These are phyloP conservation scores for Cervus canadensis DNA, from an alignment of 2,113 vertebrate species.

Conservation along the genomic window DNA sequence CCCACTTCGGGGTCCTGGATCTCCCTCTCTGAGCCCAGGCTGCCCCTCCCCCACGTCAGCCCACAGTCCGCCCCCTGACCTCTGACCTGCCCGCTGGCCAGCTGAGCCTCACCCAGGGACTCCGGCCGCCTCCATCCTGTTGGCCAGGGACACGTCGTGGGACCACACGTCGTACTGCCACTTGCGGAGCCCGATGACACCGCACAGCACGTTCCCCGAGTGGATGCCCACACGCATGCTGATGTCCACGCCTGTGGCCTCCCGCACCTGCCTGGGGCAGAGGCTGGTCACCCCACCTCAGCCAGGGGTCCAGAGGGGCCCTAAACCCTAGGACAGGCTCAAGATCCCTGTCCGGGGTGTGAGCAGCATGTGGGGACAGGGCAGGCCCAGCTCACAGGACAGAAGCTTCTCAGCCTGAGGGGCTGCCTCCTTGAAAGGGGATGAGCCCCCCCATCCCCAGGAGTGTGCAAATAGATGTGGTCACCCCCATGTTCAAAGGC, in stretches of 20 bases:
- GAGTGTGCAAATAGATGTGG: background rate
- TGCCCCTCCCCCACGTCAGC: background rate
- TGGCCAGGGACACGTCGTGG: constrained; percentile 96
- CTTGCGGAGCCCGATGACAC: constrained; percentile 96
- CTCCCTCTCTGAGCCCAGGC: constrained; percentile 86
- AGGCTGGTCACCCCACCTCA: background rate
- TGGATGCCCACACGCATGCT: constrained; percentile 98
- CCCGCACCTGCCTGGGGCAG: constrained; percentile 89
- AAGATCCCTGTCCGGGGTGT: rapidly evolving
- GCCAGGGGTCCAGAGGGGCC: background rate
- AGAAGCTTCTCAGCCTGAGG: background rate
- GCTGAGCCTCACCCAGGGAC: constrained; percentile 89
- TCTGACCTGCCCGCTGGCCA: constrained; percentile 72
- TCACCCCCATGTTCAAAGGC: background rate
- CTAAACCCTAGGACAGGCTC: background rate
- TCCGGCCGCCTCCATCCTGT: constrained; percentile 98
- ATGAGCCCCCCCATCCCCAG: background rate
- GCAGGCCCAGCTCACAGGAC: background rate
- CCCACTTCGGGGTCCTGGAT: constrained; percentile 89
- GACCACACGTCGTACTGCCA: constrained; percentile 99
- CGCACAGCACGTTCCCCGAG: constrained; percentile 96
- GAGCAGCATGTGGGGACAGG: rapidly evolving
- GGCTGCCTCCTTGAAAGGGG: background rate
- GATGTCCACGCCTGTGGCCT: constrained; percentile 97
- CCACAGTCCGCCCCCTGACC: rapidly evolving